Evolutionary conservation across 92 coral and sea anemone genomes (phyloP).

Genomic region (Siderastrea siderea): DNA sequence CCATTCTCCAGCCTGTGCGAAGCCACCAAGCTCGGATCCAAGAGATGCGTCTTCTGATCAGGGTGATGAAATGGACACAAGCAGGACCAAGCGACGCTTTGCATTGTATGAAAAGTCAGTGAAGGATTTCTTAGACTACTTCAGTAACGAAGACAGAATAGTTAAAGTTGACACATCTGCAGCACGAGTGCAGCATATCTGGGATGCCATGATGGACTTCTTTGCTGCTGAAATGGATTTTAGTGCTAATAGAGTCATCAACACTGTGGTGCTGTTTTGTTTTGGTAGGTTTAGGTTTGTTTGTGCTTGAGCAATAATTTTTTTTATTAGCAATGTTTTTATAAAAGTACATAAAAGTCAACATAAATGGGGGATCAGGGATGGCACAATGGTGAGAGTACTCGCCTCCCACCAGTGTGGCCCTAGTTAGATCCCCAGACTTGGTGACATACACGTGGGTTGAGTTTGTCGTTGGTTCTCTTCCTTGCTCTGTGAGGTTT

Average conservation of each 20-base stretch:
- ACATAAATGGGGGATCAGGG: too few species aligned
- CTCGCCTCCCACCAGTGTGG: too few species aligned
- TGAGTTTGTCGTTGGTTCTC: too few species aligned
- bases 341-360: too few species aligned
- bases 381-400: too few species aligned
- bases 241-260: slow-evolving; percentile 77
- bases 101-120: slow-evolving; percentile 82
- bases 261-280: slow-evolving; percentile 81
- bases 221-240: slow-evolving; percentile 95
- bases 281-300: slow-evolving; percentile 68
- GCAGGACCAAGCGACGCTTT: slow-evolving; percentile 87
- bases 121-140: slow-evolving; percentile 78
- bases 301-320: too few species aligned
- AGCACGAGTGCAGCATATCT: slow-evolving; percentile 81
- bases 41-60: slow-evolving; percentile 69
- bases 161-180: slow-evolving; percentile 88
- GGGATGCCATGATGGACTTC: slow-evolving; percentile 93
- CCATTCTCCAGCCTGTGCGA: slow-evolving; percentile 83
- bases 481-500: too few species aligned
- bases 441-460: too few species aligned
- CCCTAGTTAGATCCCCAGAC: too few species aligned
- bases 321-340: too few species aligned
- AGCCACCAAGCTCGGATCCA: slow-evolving; percentile 68
- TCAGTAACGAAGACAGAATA: slow-evolving; percentile 67
- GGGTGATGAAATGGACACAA: slow-evolving; percentile 95